Evolutionary conservation across 2,113 vertebrate genomes (phyloP).

Genomic region (Sorex fumeus): DNA sequence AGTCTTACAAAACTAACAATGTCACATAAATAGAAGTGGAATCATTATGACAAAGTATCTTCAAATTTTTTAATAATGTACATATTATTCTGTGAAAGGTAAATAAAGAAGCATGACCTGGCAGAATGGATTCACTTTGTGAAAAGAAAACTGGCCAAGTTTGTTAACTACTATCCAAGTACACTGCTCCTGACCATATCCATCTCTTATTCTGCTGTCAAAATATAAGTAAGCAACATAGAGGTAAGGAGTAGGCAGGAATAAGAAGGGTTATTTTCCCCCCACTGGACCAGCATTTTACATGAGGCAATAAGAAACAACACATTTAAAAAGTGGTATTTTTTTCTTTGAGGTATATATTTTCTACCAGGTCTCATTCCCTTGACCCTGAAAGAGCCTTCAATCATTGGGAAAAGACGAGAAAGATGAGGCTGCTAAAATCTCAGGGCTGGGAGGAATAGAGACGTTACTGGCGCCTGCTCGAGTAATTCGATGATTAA

Average conservation of each 20-base stretch:
- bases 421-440: too few species aligned
- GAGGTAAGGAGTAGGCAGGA: constrained; percentile 8
- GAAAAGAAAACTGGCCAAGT: background rate
- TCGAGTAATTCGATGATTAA: too few species aligned
- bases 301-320: constrained; percentile 28
- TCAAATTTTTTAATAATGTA: constrained; percentile 42
- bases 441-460: too few species aligned
- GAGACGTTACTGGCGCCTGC: too few species aligned
- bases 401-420: too few species aligned
- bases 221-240: constrained; percentile 64
- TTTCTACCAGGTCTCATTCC: too few species aligned
- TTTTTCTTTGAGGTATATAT: too few species aligned
- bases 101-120: constrained; percentile 51
- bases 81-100: constrained; percentile 66
- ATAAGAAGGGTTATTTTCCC: background rate
- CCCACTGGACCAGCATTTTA: constrained; percentile 57
- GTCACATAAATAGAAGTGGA: constrained; percentile 39
- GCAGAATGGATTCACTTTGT: constrained; percentile 66
- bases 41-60: constrained; percentile 55
- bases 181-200: constrained; percentile 60
- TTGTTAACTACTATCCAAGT: background rate
- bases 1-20: constrained; percentile 51
- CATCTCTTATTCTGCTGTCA: constrained; percentile 65
- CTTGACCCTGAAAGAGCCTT: too few species aligned
- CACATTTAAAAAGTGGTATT: constrained; percentile 54